These are phyloP conservation scores for Palloptera scutellata DNA, from an alignment of 2,888 invertebrate genomes.

Conservation along the genomic window DNA sequence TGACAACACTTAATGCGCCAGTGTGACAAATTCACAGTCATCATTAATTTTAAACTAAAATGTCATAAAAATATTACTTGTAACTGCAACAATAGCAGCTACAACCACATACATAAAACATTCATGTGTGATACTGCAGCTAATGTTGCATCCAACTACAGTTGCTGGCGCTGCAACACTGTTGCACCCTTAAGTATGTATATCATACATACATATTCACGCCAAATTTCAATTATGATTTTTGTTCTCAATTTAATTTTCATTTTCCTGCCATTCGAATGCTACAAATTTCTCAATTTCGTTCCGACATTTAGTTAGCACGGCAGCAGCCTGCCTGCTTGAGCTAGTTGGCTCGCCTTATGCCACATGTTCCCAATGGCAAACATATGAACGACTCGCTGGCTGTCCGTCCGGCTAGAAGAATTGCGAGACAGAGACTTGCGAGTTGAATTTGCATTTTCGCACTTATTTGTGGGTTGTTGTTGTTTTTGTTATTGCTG, in stretches of 20 bases:
- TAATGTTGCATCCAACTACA: constrained; percentile 26
- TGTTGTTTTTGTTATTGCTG: neutral
- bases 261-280: too few relatives aligned
- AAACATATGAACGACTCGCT: constrained; percentile 28
- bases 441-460: constrained; percentile 12
- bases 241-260: too few relatives aligned
- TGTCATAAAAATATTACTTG: constrained; percentile 30
- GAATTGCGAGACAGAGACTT: too few relatives aligned
- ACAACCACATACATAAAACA: constrained; percentile 12
- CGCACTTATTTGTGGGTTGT: constrained; percentile 6
- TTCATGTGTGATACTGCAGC: neutral
- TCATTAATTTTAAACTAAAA: constrained; percentile 30
- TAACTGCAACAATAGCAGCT: neutral
- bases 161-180: constrained; percentile 11
- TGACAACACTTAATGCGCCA: constrained; percentile 26
- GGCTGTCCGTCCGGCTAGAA: neutral
- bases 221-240: too few relatives aligned
- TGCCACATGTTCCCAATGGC: constrained; percentile 27
- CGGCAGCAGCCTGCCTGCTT: neutral
- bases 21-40: constrained; percentile 31
- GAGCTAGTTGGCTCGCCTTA: neutral
- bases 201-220: neutral
- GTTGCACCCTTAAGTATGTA: constrained; percentile 5
- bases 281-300: constrained; percentile 7
- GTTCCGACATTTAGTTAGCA: neutral